A percentile compares a stretch with the other conserved stretches of the same genome.
Evolutionary conservation across 1,140 invertebrate species (phyloP).

Genomic region (Polypedilum vanderplanki): DNA sequence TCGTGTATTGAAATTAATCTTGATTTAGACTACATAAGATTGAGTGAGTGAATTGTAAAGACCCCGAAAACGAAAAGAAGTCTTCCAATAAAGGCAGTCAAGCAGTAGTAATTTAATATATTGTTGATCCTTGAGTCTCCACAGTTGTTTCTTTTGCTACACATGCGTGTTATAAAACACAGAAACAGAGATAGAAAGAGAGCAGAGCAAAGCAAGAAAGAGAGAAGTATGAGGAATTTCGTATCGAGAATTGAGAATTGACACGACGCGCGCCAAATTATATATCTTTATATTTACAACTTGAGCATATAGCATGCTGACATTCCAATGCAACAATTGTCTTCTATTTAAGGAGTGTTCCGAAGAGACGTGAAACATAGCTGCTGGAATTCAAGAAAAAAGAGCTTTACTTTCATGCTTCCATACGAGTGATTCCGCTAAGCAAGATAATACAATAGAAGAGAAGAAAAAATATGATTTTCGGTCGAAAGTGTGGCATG

Average conservation of each 20-base stretch:
- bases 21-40: conserved; percentile 13
- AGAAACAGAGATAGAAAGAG: neutral
- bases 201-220: neutral
- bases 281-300: conserved; percentile 24
- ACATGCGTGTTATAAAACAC: neutral
- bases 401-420: neutral
- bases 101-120: neutral
- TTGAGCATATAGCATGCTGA: neutral
- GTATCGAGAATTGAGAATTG: neutral
- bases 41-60: neutral
- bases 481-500: conserved; percentile 3
- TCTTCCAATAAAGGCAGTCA: too few relatives aligned
- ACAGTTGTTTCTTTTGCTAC: neutral
- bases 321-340: conserved; percentile 25
- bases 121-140: neutral
- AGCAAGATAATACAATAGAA: conserved; percentile 6
- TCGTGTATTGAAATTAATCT: conserved; percentile 9
- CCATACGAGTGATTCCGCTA: conserved; percentile 4
- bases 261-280: conserved; percentile 26
- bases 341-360: conserved; percentile 26
- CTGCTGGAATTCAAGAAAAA: neutral
- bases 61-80: too few relatives aligned
- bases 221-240: conserved; percentile 1
- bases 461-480: neutral
- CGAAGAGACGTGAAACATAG: conserved; percentile 15